Evolutionary conservation across 2,888 invertebrate species (phyloP).

Genomic region (Amiota mariae): DNA sequence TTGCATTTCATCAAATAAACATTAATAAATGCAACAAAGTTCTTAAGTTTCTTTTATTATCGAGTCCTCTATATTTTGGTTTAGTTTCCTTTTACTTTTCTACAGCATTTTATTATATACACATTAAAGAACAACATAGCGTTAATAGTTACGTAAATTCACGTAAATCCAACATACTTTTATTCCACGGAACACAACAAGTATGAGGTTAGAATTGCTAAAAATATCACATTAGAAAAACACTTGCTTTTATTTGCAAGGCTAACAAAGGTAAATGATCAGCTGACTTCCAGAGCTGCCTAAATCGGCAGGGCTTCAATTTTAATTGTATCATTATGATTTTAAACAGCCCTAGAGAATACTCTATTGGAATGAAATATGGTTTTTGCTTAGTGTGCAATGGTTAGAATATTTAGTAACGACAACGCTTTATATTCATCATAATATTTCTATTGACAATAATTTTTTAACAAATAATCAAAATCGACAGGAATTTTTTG

Average conservation of each 20-base stretch:
- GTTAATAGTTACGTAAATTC: not conserved
- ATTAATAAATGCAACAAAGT: not conserved
- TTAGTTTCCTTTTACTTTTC: not conserved
- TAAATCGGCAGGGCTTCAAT: not conserved
- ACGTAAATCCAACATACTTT: slow-evolving; percentile 7
- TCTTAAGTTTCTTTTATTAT: not conserved
- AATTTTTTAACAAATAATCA: too few relatives aligned
- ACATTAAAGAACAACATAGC: too few relatives aligned
- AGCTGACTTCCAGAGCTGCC: slow-evolving; percentile 1
- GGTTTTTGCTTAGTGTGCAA: not conserved
- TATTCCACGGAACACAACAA: not conserved
- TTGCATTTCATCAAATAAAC: slow-evolving; percentile 10
- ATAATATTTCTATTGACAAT: too few relatives aligned
- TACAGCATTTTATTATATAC: not conserved
- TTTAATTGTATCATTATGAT: not conserved
- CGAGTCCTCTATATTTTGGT: not conserved
- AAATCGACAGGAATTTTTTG: not conserved
- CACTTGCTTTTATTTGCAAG: not conserved
- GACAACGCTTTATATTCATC: too few relatives aligned
- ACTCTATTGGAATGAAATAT: slow-evolving; percentile 7
- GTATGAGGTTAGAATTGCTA: not conserved
- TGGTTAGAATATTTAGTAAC: not conserved
- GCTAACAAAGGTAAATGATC: not conserved
- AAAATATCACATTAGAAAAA: not conserved
- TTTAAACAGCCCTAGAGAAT: not conserved